Conservation (phyloP, 2,888 invertebrate genomes). For the Lamellibrachia satsuma region DNA sequence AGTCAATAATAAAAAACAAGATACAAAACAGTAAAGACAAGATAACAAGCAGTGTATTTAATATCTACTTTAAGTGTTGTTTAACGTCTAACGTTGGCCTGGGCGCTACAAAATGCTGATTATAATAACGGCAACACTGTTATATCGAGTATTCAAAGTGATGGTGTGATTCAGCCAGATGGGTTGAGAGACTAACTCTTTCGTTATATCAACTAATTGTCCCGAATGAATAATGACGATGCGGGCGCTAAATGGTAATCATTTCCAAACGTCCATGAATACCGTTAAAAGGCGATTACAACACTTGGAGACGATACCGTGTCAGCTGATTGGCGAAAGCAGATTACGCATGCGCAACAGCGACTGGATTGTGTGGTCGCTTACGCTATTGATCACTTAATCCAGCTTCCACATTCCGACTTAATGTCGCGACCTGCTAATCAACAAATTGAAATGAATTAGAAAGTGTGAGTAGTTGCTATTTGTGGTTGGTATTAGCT, state of each 20-base stretch:
- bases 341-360: neutral
- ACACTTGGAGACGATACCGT: neutral
- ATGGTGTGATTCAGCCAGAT: neutral
- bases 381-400: neutral
- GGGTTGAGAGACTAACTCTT: neutral
- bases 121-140: neutral
- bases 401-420: neutral
- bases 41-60: too few relatives aligned
- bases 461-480: neutral
- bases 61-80: neutral
- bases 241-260: neutral
- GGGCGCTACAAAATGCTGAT: neutral
- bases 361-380: neutral
- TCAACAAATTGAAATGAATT: neutral
- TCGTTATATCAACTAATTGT: neutral
- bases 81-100: neutral
- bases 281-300: slow-evolving; percentile 11
- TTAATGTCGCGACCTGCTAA: neutral
- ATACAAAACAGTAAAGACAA: too few relatives aligned
- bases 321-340: neutral
- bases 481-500: neutral
- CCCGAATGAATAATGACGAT: neutral
- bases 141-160: neutral
- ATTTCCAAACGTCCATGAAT: slow-evolving; percentile 4
- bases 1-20: too few relatives aligned